Evolutionary conservation across 2,113 vertebrate genomes (phyloP), one percentile per base, ranked within the genome.

Genomic region (Setophaga petechia): DNA sequence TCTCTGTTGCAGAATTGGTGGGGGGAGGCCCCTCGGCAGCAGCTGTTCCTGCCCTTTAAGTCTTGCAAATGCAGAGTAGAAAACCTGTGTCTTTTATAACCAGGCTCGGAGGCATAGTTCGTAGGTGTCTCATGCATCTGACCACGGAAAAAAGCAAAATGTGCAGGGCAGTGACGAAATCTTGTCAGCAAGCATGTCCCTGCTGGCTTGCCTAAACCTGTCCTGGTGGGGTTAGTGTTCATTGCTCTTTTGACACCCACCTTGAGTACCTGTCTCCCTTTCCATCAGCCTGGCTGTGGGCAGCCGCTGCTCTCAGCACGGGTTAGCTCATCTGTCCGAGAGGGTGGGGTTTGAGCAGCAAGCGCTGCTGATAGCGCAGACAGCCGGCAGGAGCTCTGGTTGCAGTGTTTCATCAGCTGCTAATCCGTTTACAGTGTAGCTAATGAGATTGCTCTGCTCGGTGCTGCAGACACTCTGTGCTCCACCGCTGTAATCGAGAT

Each of bases 291-390:
- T 2, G 4, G 51, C 52, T 11, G 4, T 8, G 31, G 54, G 18
- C 39, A 20, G 66, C 6, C 3, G 15, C 28, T 54, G 15, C 23
- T n/a, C 2, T 5, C 20, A 41, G 43, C 37, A 0, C 1, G 18
- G 28, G 5, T 44, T 22, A 25, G 65, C 61, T 81, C 66, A 2
- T 47, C 39, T 15, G 8, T 21, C 2, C 2, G 0, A 1, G 63
- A 44, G 66, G 51, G 31, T 76, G 76, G 20, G 25, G 28, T 43
- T 57, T 49, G 37, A 31, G 44, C 80, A 69, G 4, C 17, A 6
- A 62, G 69, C 33, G 0, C 43, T 19, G 0, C 59, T 44, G 15
- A 20, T 15, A 14, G 43, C 1, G 5, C 2, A 18, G 81, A 9
- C 69, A 65, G 87, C 20, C 54, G 19, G n/a, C 59, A n/a, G 82